Evolutionary conservation across 2,888 invertebrate species (phyloP).

Genomic region (Drosophila robusta): DNA sequence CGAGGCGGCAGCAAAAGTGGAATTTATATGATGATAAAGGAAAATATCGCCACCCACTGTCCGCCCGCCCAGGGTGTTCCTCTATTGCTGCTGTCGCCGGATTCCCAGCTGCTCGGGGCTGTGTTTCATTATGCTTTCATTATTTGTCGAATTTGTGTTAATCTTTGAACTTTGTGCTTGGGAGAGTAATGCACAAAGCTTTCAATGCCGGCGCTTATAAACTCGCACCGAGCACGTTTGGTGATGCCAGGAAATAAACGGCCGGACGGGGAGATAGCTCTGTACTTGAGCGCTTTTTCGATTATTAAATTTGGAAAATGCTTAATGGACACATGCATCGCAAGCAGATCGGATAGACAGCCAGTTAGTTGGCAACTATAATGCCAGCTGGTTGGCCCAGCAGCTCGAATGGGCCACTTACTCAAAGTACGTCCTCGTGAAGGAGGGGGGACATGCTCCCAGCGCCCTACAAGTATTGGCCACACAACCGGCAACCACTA

Average conservation of each 20-base stretch:
- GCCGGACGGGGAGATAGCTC: not conserved
- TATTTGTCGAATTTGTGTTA: conserved; percentile 78
- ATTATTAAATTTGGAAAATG: conserved; percentile 56
- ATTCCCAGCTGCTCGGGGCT: conserved; percentile 26
- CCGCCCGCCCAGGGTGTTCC: not conserved
- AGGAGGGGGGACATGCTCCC: not conserved
- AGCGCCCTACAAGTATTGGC: conserved; percentile 1
- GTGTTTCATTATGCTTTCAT: conserved; percentile 71
- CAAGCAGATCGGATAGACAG: conserved; percentile 22
- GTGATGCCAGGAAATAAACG: not conserved
- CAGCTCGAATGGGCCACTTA: conserved; percentile 12
- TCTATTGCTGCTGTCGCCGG: conserved; percentile 28
- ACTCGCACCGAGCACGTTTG: conserved; percentile 43
- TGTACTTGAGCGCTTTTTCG: conserved; percentile 9
- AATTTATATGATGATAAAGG: conserved; percentile 77
- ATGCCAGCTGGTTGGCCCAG: conserved; percentile 26
- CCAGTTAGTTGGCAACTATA: conserved; percentile 31
- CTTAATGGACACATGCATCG: conserved; percentile 13
- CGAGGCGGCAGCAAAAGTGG: conserved; percentile 50
- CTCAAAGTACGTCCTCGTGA: conserved; percentile 5
- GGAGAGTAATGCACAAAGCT: conserved; percentile 49
- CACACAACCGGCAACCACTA: conserved; percentile 13
- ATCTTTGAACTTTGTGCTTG: conserved; percentile 61
- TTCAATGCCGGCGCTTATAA: conserved; percentile 40
- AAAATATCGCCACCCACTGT: conserved; percentile 48